Conservation (phyloP, 2,797 vertebrate genomes). For the Poliocrania exsul region DNA sequence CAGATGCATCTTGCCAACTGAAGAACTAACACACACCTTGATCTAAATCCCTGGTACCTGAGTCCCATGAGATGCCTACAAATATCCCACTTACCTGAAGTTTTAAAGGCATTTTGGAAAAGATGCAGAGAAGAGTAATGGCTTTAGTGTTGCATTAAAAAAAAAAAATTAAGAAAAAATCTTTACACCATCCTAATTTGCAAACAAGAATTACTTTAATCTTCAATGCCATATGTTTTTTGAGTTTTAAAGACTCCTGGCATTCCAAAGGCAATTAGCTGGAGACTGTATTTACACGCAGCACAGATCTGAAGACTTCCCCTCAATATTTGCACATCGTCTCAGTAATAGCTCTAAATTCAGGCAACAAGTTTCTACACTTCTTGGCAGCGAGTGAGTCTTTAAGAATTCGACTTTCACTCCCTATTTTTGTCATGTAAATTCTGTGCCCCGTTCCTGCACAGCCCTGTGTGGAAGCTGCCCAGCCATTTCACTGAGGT, state of each 20-base stretch:
- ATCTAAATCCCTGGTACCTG: background rate
- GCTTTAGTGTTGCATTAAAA: background rate
- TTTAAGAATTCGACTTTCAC: background rate
- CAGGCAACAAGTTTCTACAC: constrained; percentile 5
- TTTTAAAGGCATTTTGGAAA: background rate
- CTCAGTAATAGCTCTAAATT: constrained; percentile 26
- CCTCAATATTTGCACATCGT: constrained; percentile 47
- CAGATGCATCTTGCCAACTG: background rate
- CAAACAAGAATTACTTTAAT: constrained; percentile 34
- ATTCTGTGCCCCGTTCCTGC: background rate
- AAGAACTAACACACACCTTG: background rate
- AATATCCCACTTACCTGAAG: background rate
- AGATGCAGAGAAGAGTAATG: background rate
- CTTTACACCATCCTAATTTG: background rate
- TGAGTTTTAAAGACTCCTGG: constrained; percentile 23
- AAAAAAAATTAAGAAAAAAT: background rate
- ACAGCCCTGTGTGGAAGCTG: background rate
- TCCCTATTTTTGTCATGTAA: constrained; percentile 13
- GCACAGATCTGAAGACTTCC: constrained; percentile 5
- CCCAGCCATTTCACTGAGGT: background rate
- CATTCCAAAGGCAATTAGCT: constrained; percentile 47
- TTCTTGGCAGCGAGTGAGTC: background rate
- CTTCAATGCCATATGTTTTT: constrained; percentile 50
- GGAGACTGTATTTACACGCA: constrained; percentile 15
- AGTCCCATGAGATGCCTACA: background rate